Evolutionary conservation across 2,113 vertebrate genomes (phyloP), one percentile per base, ranked within the genome.

Genomic region (Rhynchopsitta pachyrhyncha): DNA sequence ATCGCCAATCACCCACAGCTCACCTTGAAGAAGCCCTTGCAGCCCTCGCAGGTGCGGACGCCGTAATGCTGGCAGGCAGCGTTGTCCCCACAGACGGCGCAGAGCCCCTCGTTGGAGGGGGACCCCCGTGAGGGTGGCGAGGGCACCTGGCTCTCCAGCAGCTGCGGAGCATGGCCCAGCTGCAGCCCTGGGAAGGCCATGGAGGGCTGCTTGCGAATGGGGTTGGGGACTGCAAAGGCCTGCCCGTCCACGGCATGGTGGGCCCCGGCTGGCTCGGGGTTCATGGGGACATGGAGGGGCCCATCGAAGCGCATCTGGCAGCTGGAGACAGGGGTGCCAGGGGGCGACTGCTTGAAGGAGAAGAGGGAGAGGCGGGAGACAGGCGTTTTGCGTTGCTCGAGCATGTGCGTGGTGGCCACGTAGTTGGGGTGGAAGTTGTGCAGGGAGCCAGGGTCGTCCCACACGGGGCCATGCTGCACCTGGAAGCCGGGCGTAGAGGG

Each of bases 241-340:
- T 99, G 99, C 50, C 98, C 98, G 92, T 99, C 99, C 96, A 99
- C 98, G 91, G 98, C 98, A 90, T 98, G 99, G 97, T 99, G 99
- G 87, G 98, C 97, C 62, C 98, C 99, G 5, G 99, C 97, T 25
- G 98, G 97, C 96, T 99, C 99, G 28, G 99, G 97, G 98, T 97
- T 98, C 98, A 99, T 99, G 96, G 99, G 98, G 14, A 99, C 99
- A 91, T 99, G 99, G 62, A 99, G 98, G 67, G 99, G 98, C 70
- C 99, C 99, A 53, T 99, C 99, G 95, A 99, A 99, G 90, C 99
- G 98, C 99, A 99, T 99, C 98, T 99, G 99, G 95, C 99, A 99
- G 97, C 99, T 99, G 93, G 99, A 99, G 42, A 99, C 99, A 0
- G 99, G 99, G 29, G 99, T 99, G 27, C 99, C 99, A 1, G 99